phyloP scores from a whole-genome alignment of 2,888 invertebrate species.

The Polyploca ridens region DNA sequence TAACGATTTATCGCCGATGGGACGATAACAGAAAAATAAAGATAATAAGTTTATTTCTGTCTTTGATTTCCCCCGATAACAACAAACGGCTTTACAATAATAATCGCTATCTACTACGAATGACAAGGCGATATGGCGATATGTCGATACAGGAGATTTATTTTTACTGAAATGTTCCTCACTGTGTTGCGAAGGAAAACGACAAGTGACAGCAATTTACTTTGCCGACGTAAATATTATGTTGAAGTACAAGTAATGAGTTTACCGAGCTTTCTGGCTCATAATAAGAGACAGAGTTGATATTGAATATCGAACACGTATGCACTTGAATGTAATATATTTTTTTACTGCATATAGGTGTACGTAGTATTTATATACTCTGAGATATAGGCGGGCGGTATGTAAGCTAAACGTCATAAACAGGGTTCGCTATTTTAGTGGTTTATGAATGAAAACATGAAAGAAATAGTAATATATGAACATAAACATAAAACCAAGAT shows the following conservation, averaged over 20 bases:
- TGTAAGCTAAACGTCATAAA: too few species aligned
- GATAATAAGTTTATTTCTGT: constrained; percentile 45
- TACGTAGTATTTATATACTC: too few species aligned
- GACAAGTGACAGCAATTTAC: background rate
- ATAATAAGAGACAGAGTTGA: too few species aligned
- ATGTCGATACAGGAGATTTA: background rate
- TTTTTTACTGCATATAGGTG: too few species aligned
- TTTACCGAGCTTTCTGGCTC: too few species aligned
- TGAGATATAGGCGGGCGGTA: too few species aligned
- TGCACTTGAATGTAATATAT: too few species aligned
- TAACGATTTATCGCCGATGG: constrained; percentile 9
- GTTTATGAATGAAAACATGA: too few species aligned
- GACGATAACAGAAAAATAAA: constrained; percentile 26
- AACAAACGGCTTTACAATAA: constrained; percentile 23
- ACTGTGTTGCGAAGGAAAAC: background rate
- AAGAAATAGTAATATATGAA: too few species aligned
- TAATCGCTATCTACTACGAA: constrained; percentile 26
- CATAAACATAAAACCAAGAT: too few species aligned
- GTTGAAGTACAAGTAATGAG: background rate
- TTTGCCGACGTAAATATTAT: background rate
- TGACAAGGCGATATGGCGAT: background rate
- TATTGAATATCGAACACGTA: too few species aligned
- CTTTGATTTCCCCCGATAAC: constrained; percentile 47
- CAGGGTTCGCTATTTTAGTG: too few species aligned
- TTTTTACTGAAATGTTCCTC: background rate